phyloP scores from a whole-genome alignment of 2,797 vertebrate genomes.

The Periophthalmus magnuspinnatus region DNA sequence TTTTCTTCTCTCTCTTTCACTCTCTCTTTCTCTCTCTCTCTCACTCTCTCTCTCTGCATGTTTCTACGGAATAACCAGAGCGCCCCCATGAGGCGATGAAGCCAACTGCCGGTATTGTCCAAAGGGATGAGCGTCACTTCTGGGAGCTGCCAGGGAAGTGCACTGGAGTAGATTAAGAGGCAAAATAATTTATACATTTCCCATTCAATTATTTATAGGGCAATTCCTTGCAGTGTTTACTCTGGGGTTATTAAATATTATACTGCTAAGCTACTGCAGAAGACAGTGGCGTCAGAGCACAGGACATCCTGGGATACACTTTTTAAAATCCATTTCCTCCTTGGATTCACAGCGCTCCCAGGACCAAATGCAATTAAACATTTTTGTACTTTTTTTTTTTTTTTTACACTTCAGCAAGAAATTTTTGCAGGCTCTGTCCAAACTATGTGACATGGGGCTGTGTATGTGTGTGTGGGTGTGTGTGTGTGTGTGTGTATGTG shows the following conservation, averaged over 20 bases:
- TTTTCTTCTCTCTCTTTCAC: too few relatives aligned
- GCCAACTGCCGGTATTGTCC: slow-evolving; percentile 38
- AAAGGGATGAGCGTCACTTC: slow-evolving; percentile 62
- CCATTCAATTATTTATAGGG: slow-evolving; percentile 77
- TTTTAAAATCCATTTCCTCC: slow-evolving; percentile 57
- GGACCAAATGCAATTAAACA: slow-evolving; percentile 62
- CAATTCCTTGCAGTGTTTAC: slow-evolving; percentile 75
- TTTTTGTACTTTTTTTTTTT: slow-evolving; percentile 40
- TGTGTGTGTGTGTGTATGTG: slow-evolving; percentile 2
- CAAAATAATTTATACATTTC: slow-evolving; percentile 77
- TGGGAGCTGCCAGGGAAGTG: slow-evolving; percentile 57
- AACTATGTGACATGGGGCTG: slow-evolving; percentile 13
- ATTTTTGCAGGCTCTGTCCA: slow-evolving; percentile 28
- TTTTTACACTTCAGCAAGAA: slow-evolving; percentile 28
- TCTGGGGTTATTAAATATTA: slow-evolving; percentile 78
- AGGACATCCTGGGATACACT: slow-evolving; percentile 53
- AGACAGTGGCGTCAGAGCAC: slow-evolving; percentile 62
- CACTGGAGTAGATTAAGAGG: slow-evolving; percentile 70
- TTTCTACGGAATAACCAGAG: slow-evolving; percentile 57
- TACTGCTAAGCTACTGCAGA: slow-evolving; percentile 66
- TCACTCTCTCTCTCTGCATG: not conserved
- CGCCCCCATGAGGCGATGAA: slow-evolving; percentile 57
- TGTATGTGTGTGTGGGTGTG: slow-evolving; percentile 24
- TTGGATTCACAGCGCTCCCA: slow-evolving; percentile 39
- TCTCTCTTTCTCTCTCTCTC: not conserved